Conservation (phyloP, 2,797 vertebrate genomes). For the Agapornis canus region DNA sequence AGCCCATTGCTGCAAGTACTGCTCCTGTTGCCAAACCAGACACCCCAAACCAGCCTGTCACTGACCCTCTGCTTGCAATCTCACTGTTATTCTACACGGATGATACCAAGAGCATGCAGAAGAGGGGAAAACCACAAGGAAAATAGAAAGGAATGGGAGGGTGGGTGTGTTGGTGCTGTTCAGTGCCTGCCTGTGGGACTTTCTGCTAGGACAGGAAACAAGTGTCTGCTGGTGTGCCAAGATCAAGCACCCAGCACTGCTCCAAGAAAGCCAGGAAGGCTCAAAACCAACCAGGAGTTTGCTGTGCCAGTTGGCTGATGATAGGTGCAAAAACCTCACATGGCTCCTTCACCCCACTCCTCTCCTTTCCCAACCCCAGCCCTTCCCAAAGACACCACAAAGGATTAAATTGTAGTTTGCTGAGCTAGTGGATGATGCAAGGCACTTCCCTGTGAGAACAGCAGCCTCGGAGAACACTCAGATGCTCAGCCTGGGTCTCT, state of each 20-base stretch:
- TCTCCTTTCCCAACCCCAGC: not conserved
- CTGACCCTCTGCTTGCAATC: not conserved
- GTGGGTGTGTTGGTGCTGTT: not conserved
- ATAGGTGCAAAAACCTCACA: not conserved
- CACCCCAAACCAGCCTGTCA: fast-evolving
- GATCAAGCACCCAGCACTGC: not conserved
- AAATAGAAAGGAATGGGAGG: not conserved
- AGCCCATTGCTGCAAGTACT: fast-evolving
- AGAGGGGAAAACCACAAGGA: not conserved
- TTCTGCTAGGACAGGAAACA: not conserved
- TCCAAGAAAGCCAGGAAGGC: not conserved
- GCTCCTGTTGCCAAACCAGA: not conserved
- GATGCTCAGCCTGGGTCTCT: not conserved
- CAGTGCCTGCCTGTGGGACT: not conserved
- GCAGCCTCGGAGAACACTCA: not conserved
- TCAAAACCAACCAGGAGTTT: not conserved
- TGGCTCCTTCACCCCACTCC: not conserved
- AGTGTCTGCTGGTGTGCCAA: not conserved
- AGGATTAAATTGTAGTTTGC: not conserved
- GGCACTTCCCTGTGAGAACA: not conserved
- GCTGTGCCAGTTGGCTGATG: not conserved
- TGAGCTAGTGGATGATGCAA: slow-evolving; percentile 6
- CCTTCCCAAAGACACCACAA: not conserved
- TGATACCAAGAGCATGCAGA: not conserved
- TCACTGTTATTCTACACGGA: not conserved